A percentile compares a stretch with the other conserved stretches of the same genome.
Evolutionary conservation across 2,888 invertebrate genomes (phyloP).

Genomic region (Drosophila fungiperda): DNA sequence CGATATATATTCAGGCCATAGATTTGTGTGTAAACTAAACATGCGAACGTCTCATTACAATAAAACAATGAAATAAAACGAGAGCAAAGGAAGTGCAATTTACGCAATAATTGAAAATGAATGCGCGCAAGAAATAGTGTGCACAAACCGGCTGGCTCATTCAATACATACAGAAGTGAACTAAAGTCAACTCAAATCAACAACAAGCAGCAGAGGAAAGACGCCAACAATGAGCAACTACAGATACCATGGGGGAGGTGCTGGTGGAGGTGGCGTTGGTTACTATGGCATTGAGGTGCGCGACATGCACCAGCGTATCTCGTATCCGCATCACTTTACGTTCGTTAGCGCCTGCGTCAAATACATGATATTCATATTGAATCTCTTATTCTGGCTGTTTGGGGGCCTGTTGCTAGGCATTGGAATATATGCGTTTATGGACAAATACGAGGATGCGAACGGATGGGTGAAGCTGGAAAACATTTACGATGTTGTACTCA

Average conservation of each 20-base stretch:
- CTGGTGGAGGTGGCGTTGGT: slow-evolving; percentile 73
- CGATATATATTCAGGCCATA: slow-evolving; percentile 1
- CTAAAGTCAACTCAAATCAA: slow-evolving; percentile 4
- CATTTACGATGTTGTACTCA: slow-evolving; percentile 95
- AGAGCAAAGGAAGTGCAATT: neutral
- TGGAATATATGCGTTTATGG: slow-evolving; percentile 95
- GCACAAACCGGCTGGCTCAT: neutral
- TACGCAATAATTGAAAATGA: neutral
- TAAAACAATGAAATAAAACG: slow-evolving; percentile 23
- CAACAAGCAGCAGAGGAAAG: neutral
- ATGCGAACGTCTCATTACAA: slow-evolving; percentile 1
- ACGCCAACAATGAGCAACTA: slow-evolving; percentile 81
- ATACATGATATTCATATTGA: slow-evolving; percentile 85
- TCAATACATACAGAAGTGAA: slow-evolving; percentile 2
- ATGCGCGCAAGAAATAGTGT: slow-evolving; percentile 2
- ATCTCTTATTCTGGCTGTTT: slow-evolving; percentile 90
- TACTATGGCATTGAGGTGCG: slow-evolving; percentile 83
- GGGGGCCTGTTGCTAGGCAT: slow-evolving; percentile 94
- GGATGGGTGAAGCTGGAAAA: slow-evolving; percentile 93
- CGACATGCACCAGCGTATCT: slow-evolving; percentile 81
- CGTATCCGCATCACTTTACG: slow-evolving; percentile 78
- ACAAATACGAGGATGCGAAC: slow-evolving; percentile 94
- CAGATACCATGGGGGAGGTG: slow-evolving; percentile 82
- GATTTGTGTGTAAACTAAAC: slow-evolving; percentile 15
- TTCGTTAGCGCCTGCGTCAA: slow-evolving; percentile 85